Conservation (phyloP, 2,113 vertebrate species). For the Nycticorax nycticorax region DNA sequence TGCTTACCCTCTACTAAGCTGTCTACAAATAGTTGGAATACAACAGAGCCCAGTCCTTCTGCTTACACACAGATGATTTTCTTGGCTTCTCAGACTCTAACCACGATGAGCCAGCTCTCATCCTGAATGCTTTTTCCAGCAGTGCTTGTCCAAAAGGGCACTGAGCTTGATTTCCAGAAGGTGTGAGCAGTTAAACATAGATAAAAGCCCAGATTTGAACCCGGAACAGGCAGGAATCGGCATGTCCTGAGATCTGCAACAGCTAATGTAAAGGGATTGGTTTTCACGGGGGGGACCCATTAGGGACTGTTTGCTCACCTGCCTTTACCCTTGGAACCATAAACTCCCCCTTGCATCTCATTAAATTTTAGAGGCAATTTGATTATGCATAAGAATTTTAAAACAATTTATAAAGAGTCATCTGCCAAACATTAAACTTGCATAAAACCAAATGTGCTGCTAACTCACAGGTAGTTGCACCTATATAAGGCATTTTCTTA, state of each 20-base stretch:
- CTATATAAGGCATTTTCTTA: not conserved
- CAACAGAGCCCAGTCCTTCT: constrained; percentile 1
- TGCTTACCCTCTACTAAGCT: not conserved
- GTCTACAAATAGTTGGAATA: not conserved
- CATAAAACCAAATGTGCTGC: not conserved
- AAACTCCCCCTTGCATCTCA: not conserved
- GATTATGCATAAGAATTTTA: not conserved
- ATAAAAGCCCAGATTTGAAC: not conserved
- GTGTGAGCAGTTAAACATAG: not conserved
- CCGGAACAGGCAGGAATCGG: not conserved
- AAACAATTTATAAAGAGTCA: not conserved
- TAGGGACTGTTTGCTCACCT: not conserved
- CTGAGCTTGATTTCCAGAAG: not conserved
- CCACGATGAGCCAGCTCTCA: not conserved
- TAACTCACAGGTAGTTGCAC: not conserved
- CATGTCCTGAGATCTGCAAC: not conserved
- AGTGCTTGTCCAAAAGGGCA: not conserved
- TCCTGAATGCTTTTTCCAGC: constrained; percentile 7
- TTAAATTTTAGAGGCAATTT: not conserved
- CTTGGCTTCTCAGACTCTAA: constrained; percentile 26
- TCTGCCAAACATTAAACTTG: not conserved
- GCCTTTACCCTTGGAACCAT: not conserved
- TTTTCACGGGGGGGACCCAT: not conserved
- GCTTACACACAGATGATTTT: constrained; percentile 32
- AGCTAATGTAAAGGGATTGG: not conserved